Evolutionary conservation across 2,113 vertebrate genomes (phyloP).

Genomic region (Australoheros scitulus): DNA sequence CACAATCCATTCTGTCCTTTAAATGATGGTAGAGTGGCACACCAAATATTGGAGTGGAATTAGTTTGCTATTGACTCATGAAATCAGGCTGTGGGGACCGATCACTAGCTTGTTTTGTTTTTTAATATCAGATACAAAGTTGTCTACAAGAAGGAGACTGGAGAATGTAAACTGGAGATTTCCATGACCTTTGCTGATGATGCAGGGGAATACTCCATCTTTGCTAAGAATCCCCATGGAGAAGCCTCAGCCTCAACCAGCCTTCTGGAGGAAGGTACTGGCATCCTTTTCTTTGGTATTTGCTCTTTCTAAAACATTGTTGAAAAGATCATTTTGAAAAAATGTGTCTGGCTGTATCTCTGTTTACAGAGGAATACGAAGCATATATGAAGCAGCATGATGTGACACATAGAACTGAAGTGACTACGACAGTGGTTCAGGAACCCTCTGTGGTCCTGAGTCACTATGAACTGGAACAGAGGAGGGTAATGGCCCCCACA

Average conservation of each 20-base stretch:
- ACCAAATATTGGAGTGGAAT: neutral
- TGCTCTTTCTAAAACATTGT: neutral
- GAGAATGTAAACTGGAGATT: slow-evolving; percentile 94
- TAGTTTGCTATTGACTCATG: neutral
- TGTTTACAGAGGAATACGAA: slow-evolving; percentile 88
- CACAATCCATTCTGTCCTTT: neutral
- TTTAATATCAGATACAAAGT: slow-evolving; percentile 93
- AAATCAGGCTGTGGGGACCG: neutral
- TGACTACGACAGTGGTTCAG: slow-evolving; percentile 84
- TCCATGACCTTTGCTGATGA: slow-evolving; percentile 98
- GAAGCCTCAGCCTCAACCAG: slow-evolving; percentile 89
- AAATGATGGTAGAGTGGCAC: neutral
- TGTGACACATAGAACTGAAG: slow-evolving; percentile 87
- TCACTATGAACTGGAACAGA: slow-evolving; percentile 91
- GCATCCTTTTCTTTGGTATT: neutral
- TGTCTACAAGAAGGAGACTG: slow-evolving; percentile 90
- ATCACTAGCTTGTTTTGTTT: neutral
- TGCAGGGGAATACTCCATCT: slow-evolving; percentile 93
- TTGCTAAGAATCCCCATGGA: slow-evolving; percentile 89
- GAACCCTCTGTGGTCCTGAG: slow-evolving; percentile 85
- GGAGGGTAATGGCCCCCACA: slow-evolving; percentile 86
- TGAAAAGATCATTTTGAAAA: neutral
- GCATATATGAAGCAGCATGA: slow-evolving; percentile 88
- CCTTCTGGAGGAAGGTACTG: slow-evolving; percentile 92
- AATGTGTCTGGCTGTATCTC: neutral